phyloP scores from a whole-genome alignment of 2,113 vertebrate genomes.

The Mola mola region DNA sequence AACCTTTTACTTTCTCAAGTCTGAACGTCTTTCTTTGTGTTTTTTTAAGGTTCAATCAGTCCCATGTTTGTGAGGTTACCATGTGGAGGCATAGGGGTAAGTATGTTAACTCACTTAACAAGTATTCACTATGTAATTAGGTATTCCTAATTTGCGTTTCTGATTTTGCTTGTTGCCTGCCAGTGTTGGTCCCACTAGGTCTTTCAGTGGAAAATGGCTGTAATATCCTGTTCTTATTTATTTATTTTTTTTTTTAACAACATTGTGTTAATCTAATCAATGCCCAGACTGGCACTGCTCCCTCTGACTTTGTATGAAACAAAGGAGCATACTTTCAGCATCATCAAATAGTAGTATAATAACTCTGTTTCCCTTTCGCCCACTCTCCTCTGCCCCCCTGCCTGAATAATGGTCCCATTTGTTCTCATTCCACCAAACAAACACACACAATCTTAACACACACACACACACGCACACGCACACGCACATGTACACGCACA shows the following conservation, averaged over 20 bases:
- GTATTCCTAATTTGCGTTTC: conserved; percentile 17
- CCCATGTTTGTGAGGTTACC: conserved; percentile 96
- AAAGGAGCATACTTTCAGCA: conserved; percentile 47
- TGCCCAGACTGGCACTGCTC: conserved; percentile 28
- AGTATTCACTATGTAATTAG: conserved; percentile 38
- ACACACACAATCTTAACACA: conserved; percentile 37
- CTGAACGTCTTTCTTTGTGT: background rate
- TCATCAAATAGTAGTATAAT: conserved; percentile 45
- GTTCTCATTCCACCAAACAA: conserved; percentile 79
- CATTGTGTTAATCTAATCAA: conserved; percentile 52
- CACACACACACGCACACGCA: conserved; percentile 49
- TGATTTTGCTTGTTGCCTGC: conserved; percentile 27
- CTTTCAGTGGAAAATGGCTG: conserved; percentile 56
- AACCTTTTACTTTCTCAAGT: conserved; percentile 25
- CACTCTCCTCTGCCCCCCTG: conserved; percentile 70
- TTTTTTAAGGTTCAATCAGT: conserved; percentile 87
- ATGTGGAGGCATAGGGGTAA: conserved; percentile 96
- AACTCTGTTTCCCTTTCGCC: conserved; percentile 58
- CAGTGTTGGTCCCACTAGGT: conserved; percentile 35
- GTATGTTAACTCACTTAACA: conserved; percentile 64
- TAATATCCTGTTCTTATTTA: conserved; percentile 9
- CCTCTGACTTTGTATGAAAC: conserved; percentile 30
- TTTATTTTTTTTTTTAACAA: conserved; percentile 19
- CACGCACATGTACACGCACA: conserved; percentile 30
- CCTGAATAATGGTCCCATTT: conserved; percentile 83